Conservation (phyloP, 1,140 invertebrate species). For the Hypsibius dujardini region DNA sequence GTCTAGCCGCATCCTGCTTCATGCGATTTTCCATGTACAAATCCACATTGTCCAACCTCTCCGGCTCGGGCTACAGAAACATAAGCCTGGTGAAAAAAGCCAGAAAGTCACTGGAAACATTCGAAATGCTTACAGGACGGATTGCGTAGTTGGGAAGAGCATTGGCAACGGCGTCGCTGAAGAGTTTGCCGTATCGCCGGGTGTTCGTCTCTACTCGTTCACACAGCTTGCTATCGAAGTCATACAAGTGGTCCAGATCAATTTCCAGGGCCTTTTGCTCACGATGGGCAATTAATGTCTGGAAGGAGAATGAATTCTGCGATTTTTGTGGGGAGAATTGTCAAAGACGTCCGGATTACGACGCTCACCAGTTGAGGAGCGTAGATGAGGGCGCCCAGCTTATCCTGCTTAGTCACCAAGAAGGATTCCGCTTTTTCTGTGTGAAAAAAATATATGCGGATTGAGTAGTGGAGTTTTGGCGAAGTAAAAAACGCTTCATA, state of each 20-base stretch:
- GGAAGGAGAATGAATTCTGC: too few species aligned
- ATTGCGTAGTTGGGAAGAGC: conserved; percentile 55
- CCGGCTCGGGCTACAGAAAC: conserved; percentile 24
- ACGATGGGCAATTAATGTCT: conserved; percentile 59
- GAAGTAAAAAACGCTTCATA: too few species aligned
- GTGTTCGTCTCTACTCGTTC: conserved; percentile 64
- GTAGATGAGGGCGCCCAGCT: too few species aligned
- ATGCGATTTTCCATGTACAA: conserved; percentile 93
- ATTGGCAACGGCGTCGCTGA: conserved; percentile 68
- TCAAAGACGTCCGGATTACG: too few species aligned
- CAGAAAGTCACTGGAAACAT: too few species aligned
- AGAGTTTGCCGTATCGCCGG: conserved; percentile 58
- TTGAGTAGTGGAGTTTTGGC: too few species aligned
- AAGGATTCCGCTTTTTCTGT: too few species aligned
- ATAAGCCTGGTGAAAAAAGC: conserved; percentile 37
- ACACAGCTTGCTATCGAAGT: conserved; percentile 61
- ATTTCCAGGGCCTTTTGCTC: conserved; percentile 66
- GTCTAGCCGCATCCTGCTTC: conserved; percentile 54
- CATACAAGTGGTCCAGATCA: conserved; percentile 71
- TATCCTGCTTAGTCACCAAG: too few species aligned
- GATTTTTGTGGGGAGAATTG: too few species aligned
- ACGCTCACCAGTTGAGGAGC: too few species aligned
- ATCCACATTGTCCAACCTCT: conserved; percentile 60
- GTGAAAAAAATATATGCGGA: too few species aligned
- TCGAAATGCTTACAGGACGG: conserved; percentile 35